Percentiles rank a stretch among this genome's conserved stretches.
Conservation (phyloP, 2,113 vertebrate genomes). For the Zosterops borbonicus region DNA sequence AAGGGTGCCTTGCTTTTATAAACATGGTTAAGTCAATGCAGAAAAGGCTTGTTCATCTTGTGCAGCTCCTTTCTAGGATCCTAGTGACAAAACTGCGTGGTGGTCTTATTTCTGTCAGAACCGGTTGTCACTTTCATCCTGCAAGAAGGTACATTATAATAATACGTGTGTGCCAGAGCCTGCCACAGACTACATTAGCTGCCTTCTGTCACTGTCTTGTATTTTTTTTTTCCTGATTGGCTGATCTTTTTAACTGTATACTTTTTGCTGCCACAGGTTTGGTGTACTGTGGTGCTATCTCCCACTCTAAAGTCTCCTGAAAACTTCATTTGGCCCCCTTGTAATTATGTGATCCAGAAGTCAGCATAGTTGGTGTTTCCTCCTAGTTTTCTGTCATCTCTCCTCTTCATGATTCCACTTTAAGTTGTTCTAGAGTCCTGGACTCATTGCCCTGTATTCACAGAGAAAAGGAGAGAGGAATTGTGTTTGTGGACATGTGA, state of each 20-base stretch:
- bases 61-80: neutral
- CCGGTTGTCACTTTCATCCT: fast-evolving
- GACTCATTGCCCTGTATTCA: neutral
- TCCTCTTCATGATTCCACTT: neutral
- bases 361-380: neutral
- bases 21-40: neutral
- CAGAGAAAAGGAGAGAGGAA: neutral
- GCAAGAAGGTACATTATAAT: neutral
- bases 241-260: neutral
- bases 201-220: neutral
- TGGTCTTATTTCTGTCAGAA: neutral
- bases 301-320: neutral
- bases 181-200: neutral
- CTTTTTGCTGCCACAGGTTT: neutral
- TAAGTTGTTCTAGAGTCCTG: neutral
- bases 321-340: neutral
- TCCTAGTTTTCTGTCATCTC: neutral
- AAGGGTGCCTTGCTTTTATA: neutral
- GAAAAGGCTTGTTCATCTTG: neutral
- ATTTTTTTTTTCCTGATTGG: neutral
- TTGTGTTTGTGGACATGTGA: neutral
- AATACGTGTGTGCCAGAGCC: neutral
- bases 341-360: neutral
- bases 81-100: neutral
- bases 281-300: neutral